A percentile compares a stretch with the other conserved stretches of the same genome.
Evolutionary conservation across 2,113 vertebrate genomes (phyloP).

Genomic region (Sceloporus undulatus): DNA sequence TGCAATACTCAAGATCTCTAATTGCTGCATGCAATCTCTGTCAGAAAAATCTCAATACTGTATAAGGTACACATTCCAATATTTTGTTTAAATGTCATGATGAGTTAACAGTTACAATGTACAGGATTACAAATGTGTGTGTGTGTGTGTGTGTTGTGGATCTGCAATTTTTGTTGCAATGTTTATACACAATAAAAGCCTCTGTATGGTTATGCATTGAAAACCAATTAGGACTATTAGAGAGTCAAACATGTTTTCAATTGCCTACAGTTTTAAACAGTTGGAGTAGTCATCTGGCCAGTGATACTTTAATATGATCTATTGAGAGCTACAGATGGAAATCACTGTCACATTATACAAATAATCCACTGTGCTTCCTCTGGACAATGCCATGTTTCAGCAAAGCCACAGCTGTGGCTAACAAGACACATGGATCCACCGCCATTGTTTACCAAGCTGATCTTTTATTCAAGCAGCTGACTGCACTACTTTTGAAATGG

Average conservation of each 20-base stretch:
- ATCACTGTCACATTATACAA: not conserved
- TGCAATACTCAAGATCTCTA: not conserved
- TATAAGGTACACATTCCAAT: fast-evolving
- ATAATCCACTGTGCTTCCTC: constrained; percentile 55
- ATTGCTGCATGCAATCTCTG: not conserved
- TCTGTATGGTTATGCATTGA: constrained; percentile 37
- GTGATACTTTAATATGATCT: constrained; percentile 12
- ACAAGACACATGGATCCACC: not conserved
- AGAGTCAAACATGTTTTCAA: constrained; percentile 16
- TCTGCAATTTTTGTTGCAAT: constrained; percentile 33
- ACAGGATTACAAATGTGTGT: constrained; percentile 24
- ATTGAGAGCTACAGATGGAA: constrained; percentile 36
- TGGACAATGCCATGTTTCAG: constrained; percentile 53
- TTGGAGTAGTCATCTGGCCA: not conserved
- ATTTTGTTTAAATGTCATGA: not conserved
- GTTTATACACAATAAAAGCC: not conserved
- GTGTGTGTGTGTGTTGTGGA: not conserved
- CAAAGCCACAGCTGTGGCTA: constrained; percentile 75
- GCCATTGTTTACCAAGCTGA: constrained; percentile 61
- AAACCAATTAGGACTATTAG: constrained; percentile 22
- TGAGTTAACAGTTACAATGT: not conserved
- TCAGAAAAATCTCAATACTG: not conserved
- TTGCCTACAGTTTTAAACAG: constrained; percentile 1
- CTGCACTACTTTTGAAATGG: fast-evolving
- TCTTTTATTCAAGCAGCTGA: constrained; percentile 50